Base-by-base conservation (phyloP, 2,888 invertebrate genomes). In the Cantharis nigra region DNA sequence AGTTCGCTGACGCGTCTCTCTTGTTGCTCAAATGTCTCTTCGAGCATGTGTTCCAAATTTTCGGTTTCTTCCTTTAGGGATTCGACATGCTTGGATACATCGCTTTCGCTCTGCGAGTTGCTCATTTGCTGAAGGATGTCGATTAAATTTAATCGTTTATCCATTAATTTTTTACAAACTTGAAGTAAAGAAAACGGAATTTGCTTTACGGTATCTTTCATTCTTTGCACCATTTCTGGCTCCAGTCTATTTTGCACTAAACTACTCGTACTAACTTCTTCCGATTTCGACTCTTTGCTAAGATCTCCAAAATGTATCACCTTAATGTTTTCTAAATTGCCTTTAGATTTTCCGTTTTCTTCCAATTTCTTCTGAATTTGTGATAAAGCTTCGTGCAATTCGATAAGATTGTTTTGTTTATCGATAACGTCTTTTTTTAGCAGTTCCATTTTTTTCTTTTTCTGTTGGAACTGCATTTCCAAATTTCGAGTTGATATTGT, bases 391-490 rank as follows among this genome's bases (percentile, higher is more conserved):
- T 87, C 85, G 77, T 89, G 87, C 30, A 87, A 75, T 67, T 88
- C 87, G 18, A 86, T 69, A 3, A 87, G 81, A 0, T 87, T 87
- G 75, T 85, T 86, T 74, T 88, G 88, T 75, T 86, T 87, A 5
- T 84, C 85, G 4, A 83, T 20, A 9, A 88, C 71, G 16, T 88
- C 88, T 63, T 85, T 85, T 23, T 85, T 86, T 70, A 88, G 73
- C 63, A 80, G 78, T 0, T 83, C 75, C 33, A 87, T 80, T n/a
- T 85, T 82, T 78, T 86, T 87, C 79, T 87, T 87, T 79, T 87
- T 88, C 76, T 84, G 85, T 14, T 85, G 74, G 78, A 88, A 88
- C 78, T 87, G 87, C 16, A 85, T 81, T 80, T 88, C 88, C 13
- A 87, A 76, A 9, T 62, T 79, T 14, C 80, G 74, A 23, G 20